These are phyloP conservation scores for Aselliscus stoliczkanus DNA, from an alignment of 2,797 vertebrate genomes.

Conservation along the genomic window DNA sequence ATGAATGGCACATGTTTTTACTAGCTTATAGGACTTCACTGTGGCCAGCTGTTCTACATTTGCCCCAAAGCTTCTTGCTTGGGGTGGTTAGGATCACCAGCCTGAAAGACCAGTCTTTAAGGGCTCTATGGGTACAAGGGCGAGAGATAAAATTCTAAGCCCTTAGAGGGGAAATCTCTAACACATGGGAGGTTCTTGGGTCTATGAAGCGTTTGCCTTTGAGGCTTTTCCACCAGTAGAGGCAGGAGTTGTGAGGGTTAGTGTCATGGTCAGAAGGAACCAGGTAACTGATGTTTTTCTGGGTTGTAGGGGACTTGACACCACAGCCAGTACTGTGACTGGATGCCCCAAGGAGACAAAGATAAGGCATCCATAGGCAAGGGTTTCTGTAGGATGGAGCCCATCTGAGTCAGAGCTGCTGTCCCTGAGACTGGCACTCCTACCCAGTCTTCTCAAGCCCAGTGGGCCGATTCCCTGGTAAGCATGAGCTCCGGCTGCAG, in stretches of 20 bases:
- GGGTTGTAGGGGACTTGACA: not conserved
- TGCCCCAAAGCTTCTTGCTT: not conserved
- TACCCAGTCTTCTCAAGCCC: not conserved
- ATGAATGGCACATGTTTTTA: not conserved
- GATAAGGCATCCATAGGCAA: no score
- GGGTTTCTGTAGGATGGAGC: no score
- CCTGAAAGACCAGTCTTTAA: not conserved
- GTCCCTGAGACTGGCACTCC: not conserved
- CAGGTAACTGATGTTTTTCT: not conserved
- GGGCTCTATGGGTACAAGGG: not conserved
- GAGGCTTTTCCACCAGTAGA: not conserved
- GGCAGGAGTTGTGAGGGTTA: not conserved
- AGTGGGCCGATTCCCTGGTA: rapidly evolving
- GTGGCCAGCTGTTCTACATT: not conserved
- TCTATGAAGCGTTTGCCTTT: not conserved
- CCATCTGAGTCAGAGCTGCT: not conserved
- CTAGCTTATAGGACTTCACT: not conserved
- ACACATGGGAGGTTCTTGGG: not conserved
- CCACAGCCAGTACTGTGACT: not conserved
- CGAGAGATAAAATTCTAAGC: not conserved
- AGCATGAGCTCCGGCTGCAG: not conserved
- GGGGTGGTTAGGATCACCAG: not conserved
- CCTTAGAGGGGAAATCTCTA: not conserved
- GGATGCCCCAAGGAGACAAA: not conserved
- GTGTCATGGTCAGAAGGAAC: not conserved